Evolutionary conservation across 2,888 invertebrate species (phyloP).

Genomic region (Lamellibrachia columna): DNA sequence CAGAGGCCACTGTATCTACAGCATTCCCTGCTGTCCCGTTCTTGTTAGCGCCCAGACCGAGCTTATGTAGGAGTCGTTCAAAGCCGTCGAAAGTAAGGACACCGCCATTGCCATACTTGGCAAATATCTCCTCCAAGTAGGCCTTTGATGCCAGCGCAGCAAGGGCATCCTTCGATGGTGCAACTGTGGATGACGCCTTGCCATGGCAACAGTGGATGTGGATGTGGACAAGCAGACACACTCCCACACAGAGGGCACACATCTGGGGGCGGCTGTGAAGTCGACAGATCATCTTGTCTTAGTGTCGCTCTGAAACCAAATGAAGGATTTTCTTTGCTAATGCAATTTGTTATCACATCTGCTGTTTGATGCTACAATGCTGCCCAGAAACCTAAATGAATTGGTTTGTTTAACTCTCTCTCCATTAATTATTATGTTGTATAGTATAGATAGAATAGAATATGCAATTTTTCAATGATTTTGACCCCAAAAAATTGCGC

Average conservation of each 20-base stretch:
- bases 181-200: not conserved
- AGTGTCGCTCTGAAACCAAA: not conserved
- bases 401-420: too few relatives aligned
- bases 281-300: not conserved
- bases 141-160: not conserved
- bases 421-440: too few relatives aligned
- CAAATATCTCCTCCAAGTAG: slow-evolving; percentile 72
- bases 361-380: too few relatives aligned
- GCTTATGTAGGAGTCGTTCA: slow-evolving; percentile 75
- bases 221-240: not conserved
- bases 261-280: not conserved
- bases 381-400: too few relatives aligned
- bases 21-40: not conserved
- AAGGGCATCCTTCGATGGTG: not conserved
- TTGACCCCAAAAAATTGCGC: too few relatives aligned
- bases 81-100: slow-evolving; percentile 75
- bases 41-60: slow-evolving; percentile 71
- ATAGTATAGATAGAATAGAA: too few relatives aligned
- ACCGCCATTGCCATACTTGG: slow-evolving; percentile 72
- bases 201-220: not conserved
- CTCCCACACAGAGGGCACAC: not conserved
- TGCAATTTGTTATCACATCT: too few relatives aligned
- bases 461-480: too few relatives aligned
- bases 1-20: not conserved
- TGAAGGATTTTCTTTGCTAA: not conserved